These are phyloP conservation scores for Galeruca laticollis DNA, from an alignment of 2,888 invertebrate species.

Conservation along the genomic window DNA sequence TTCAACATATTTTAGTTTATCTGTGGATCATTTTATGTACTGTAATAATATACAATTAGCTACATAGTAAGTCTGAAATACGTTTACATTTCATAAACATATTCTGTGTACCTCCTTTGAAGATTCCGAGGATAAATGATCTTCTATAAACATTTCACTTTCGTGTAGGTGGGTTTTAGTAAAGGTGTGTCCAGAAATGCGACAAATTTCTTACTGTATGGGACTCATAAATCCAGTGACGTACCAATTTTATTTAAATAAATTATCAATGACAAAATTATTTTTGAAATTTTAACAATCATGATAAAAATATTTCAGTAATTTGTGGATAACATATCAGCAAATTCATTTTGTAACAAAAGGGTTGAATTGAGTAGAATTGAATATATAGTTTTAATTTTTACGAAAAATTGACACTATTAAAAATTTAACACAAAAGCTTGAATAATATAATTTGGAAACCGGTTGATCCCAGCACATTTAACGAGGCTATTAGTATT, in stretches of 20 bases:
- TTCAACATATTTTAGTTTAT: too few relatives aligned
- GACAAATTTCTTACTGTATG: slow-evolving; percentile 32
- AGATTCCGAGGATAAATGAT: slow-evolving; percentile 30
- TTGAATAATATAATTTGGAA: too few relatives aligned
- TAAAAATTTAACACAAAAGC: too few relatives aligned
- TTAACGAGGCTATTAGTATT: too few relatives aligned
- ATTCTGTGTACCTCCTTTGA: slow-evolving; percentile 23
- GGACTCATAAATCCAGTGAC: slow-evolving; percentile 14
- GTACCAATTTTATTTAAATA: not conserved
- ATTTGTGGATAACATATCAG: too few relatives aligned
- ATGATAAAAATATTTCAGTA: too few relatives aligned
- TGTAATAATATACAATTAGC: not conserved
- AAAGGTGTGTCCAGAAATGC: slow-evolving; percentile 36
- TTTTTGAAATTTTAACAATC: not conserved
- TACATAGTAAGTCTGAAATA: slow-evolving; percentile 3
- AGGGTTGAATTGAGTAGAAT: too few relatives aligned
- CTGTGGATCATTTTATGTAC: not conserved
- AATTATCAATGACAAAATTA: not conserved
- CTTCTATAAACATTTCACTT: slow-evolving; percentile 33
- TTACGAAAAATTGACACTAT: too few relatives aligned
- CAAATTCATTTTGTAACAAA: too few relatives aligned
- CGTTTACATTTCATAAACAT: slow-evolving; percentile 6
- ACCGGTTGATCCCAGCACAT: too few relatives aligned
- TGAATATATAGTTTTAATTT: too few relatives aligned
- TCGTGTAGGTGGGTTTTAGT: slow-evolving; percentile 25